These are phyloP conservation scores for Steatocranus sp. DNA, from an alignment of 2,797 vertebrate species.

Conservation along the genomic window DNA sequence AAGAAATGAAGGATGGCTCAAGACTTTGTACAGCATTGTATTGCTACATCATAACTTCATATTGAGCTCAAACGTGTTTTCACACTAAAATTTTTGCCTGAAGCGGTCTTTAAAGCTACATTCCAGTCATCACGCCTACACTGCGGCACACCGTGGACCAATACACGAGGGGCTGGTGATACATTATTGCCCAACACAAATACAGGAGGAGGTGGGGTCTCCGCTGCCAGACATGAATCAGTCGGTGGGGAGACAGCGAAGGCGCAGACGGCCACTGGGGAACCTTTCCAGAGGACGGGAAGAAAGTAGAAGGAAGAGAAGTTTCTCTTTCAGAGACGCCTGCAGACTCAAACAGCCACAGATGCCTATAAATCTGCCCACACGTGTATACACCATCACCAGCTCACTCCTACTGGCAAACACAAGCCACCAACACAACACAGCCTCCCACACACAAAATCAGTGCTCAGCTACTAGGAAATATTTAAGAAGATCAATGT, in stretches of 20 bases:
- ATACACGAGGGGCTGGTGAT: background rate
- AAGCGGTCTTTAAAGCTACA: background rate
- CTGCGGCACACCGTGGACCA: background rate
- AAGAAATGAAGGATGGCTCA: background rate
- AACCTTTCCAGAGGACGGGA: background rate
- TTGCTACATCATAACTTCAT: background rate
- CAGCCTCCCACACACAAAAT: background rate
- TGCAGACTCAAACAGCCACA: background rate
- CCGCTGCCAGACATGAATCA: constrained; percentile 16
- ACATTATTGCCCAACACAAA: background rate
- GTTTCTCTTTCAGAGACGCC: background rate
- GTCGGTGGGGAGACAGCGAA: background rate
- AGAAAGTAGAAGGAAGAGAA: background rate
- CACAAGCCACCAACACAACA: background rate
- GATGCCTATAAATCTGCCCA: constrained; percentile 8
- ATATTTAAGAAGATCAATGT: background rate
- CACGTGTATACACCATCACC: background rate
- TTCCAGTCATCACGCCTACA: constrained; percentile 1
- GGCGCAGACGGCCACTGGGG: constrained; percentile 8
- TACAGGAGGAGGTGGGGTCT: background rate
- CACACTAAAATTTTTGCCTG: background rate
- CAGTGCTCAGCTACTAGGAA: background rate
- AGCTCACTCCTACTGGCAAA: background rate
- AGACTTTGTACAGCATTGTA: background rate
- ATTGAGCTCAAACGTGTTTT: background rate